phyloP scores from a whole-genome alignment of 2,113 vertebrate species.

The Reinhardtius hippoglossoides region DNA sequence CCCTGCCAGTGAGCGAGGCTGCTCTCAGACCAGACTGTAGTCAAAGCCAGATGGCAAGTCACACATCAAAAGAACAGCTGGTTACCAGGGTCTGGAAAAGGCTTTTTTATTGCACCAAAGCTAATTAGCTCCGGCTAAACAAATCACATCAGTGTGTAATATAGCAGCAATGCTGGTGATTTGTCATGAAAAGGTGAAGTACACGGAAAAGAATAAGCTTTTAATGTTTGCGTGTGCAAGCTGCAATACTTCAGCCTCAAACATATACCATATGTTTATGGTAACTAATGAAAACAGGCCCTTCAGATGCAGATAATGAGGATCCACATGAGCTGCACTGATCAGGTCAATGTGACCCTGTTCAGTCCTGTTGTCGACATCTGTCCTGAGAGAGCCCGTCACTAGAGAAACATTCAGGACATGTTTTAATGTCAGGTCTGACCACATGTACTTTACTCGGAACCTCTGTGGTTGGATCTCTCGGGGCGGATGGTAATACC shows the following conservation, averaged over 20 bases:
- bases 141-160: slow-evolving; percentile 47
- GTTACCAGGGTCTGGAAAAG: slow-evolving; percentile 59
- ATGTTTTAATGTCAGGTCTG: too few species aligned
- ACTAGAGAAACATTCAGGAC: too few species aligned
- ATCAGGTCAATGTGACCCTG: too few species aligned
- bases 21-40: slow-evolving; percentile 50
- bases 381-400: too few species aligned
- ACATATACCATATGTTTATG: background rate
- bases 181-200: slow-evolving; percentile 31
- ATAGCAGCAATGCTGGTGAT: slow-evolving; percentile 19
- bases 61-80: slow-evolving; percentile 75
- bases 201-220: slow-evolving; percentile 38
- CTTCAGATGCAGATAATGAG: background rate
- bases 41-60: slow-evolving; percentile 73
- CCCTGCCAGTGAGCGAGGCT: slow-evolving; percentile 31
- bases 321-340: too few species aligned
- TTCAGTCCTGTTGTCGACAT: too few species aligned
- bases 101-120: slow-evolving; percentile 52
- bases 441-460: too few species aligned
- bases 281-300: slow-evolving; percentile 2
- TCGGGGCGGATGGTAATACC: too few species aligned
- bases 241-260: slow-evolving; percentile 20
- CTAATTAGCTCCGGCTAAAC: slow-evolving; percentile 64
- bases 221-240: slow-evolving; percentile 18
- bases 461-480: too few species aligned